phyloP scores from a whole-genome alignment of 2,888 invertebrate genomes.

The Nasonovia ribisnigri region DNA sequence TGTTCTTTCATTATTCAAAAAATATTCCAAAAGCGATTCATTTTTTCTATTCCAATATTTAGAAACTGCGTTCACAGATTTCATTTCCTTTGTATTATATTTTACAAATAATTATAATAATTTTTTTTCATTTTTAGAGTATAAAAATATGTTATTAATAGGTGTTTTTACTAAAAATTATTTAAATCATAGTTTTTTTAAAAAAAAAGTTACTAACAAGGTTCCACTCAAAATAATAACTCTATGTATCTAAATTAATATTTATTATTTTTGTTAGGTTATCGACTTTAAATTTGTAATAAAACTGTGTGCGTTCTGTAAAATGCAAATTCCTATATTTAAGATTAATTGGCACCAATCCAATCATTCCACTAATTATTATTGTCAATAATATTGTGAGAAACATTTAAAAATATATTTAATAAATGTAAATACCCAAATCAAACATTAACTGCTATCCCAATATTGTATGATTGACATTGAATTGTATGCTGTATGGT shows the following conservation, averaged over 20 bases:
- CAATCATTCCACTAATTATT: constrained; percentile 35
- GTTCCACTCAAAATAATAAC: constrained; percentile 29
- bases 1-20: constrained; percentile 36
- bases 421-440: constrained; percentile 16
- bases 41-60: constrained; percentile 45
- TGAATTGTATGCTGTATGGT: neutral
- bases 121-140: constrained; percentile 55
- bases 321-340: constrained; percentile 35
- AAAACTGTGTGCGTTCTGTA: neutral
- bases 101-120: constrained; percentile 36
- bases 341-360: constrained; percentile 1
- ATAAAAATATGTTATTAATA: constrained; percentile 51
- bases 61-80: constrained; percentile 43
- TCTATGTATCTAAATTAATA: constrained; percentile 4
- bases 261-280: constrained; percentile 8
- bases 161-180: constrained; percentile 23
- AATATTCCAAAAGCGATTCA: constrained; percentile 18
- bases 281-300: constrained; percentile 11
- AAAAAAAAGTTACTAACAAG: constrained; percentile 26
- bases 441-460: neutral
- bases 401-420: constrained; percentile 23
- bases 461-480: constrained; percentile 6
- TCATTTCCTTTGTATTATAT: constrained; percentile 49
- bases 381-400: neutral
- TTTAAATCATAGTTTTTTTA: constrained; percentile 5